Conservation (phyloP, 2,797 vertebrate species). For the Lithobates sylvaticus region DNA sequence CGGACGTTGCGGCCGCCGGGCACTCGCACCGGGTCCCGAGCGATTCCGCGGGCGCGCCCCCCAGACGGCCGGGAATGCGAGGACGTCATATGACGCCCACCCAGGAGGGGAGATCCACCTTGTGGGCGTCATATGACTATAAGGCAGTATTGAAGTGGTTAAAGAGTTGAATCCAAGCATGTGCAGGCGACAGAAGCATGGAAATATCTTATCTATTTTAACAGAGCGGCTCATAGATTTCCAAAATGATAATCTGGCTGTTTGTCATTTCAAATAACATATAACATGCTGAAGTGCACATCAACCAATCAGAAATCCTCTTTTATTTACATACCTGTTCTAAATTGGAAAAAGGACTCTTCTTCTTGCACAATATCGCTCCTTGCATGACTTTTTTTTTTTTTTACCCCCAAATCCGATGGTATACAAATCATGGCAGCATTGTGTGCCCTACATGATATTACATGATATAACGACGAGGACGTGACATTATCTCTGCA, state of each 20-base stretch:
- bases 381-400: neutral
- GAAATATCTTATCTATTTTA: neutral
- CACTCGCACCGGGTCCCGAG: too few relatives aligned
- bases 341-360: neutral
- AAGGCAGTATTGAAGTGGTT: too few relatives aligned
- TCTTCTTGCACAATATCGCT: neutral
- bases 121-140: too few relatives aligned
- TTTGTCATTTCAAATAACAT: neutral
- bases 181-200: neutral
- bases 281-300: neutral
- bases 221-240: too few relatives aligned
- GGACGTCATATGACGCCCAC: too few relatives aligned
- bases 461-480: neutral
- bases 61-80: too few relatives aligned
- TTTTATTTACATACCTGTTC: neutral
- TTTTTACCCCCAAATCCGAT: neutral
- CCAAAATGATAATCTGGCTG: too few relatives aligned
- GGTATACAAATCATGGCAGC: neutral
- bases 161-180: too few relatives aligned
- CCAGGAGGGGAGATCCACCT: too few relatives aligned
- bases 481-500: slow-evolving; percentile 9
- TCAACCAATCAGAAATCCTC: neutral
- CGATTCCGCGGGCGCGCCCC: too few relatives aligned
- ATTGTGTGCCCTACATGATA: neutral
- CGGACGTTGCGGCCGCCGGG: too few relatives aligned